Conservation (phyloP, 2,113 vertebrate genomes). For the Tylochromis polylepis region DNA sequence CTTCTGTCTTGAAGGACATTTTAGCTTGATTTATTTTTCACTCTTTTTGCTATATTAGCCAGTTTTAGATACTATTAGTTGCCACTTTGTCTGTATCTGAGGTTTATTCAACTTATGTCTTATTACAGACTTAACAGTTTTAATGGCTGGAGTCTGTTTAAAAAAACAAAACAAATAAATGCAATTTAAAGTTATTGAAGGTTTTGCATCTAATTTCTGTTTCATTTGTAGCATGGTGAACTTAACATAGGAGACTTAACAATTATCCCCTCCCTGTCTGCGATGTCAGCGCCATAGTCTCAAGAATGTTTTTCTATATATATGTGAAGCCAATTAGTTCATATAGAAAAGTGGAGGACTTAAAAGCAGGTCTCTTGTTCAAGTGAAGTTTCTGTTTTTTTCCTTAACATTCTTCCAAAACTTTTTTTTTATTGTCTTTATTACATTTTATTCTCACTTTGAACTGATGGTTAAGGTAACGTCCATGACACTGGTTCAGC, state of each 20-base stretch:
- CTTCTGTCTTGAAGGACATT: background rate
- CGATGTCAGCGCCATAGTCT: background rate
- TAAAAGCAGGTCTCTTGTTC: fast-evolving
- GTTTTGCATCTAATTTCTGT: background rate
- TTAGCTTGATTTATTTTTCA: too few species aligned
- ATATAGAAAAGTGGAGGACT: background rate
- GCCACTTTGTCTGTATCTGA: too few species aligned
- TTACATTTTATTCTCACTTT: background rate
- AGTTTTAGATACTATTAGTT: too few species aligned
- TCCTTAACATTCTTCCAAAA: background rate
- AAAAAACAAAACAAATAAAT: background rate
- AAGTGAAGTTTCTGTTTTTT: background rate
- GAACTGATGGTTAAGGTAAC: background rate
- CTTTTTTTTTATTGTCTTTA: background rate
- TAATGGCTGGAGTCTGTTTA: background rate
- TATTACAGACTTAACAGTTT: too few species aligned
- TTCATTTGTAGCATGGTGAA: background rate
- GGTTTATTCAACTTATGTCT: too few species aligned
- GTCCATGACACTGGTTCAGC: background rate
- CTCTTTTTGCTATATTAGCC: too few species aligned
- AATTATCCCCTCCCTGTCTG: background rate
- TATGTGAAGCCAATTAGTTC: background rate
- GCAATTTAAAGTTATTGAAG: background rate
- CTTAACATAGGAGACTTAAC: background rate
- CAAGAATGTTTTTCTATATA: background rate